Conservation (phyloP, 2,113 vertebrate genomes). For the Apodemus speciosus region DNA sequence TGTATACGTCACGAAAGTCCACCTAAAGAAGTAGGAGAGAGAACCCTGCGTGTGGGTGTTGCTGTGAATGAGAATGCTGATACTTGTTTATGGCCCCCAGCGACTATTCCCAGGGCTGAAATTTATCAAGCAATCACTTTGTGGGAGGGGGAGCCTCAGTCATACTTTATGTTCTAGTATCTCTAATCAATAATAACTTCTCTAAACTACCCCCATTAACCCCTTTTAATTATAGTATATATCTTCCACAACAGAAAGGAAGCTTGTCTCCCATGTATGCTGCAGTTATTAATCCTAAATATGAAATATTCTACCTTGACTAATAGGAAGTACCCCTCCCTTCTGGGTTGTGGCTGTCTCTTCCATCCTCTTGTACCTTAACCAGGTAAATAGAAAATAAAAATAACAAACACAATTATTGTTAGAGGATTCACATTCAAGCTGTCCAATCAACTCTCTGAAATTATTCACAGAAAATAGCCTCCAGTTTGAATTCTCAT, state of each 20-base stretch:
- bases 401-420: neutral
- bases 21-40: neutral
- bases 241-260: constrained; percentile 59
- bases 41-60: neutral
- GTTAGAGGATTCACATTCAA: neutral
- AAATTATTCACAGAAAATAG: neutral
- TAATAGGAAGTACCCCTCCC: neutral
- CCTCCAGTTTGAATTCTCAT: neutral
- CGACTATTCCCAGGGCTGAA: constrained; percentile 52
- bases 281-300: constrained; percentile 12
- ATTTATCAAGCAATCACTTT: constrained; percentile 75
- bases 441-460: neutral
- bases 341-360: neutral
- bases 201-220: constrained; percentile 49
- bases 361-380: neutral
- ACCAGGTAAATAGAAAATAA: neutral
- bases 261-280: constrained; percentile 51
- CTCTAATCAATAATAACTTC: constrained; percentile 69
- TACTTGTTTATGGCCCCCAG: constrained; percentile 53
- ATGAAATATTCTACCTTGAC: constrained; percentile 38
- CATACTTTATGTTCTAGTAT: constrained; percentile 63
- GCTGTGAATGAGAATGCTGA: constrained; percentile 8
- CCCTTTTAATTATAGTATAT: constrained; percentile 56
- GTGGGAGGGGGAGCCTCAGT: constrained; percentile 24
- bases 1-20: neutral